These are phyloP conservation scores for Sciaenops ocellatus DNA, from an alignment of 2,797 vertebrate species.

Conservation along the genomic window DNA sequence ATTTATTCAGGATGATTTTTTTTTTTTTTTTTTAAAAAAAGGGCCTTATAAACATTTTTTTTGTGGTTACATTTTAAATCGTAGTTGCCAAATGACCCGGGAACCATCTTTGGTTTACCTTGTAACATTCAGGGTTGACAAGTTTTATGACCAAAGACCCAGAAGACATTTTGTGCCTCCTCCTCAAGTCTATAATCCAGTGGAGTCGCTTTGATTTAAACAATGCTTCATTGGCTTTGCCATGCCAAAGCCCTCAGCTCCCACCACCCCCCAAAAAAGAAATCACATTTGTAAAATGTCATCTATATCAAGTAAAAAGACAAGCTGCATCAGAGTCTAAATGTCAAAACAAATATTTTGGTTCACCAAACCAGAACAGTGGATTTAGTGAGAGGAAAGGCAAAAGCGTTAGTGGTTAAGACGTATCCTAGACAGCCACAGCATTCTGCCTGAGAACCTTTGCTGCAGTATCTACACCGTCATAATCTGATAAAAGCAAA, in stretches of 20 bases:
- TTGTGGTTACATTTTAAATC: background rate
- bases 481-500: too few relatives aligned
- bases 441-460: too few relatives aligned
- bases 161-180: background rate
- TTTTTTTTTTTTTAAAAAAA: background rate
- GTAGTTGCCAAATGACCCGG: background rate
- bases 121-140: conserved; percentile 27
- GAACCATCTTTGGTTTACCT: background rate
- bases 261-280: background rate
- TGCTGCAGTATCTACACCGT: too few relatives aligned
- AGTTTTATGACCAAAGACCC: conserved; percentile 15
- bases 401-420: background rate
- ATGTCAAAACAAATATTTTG: conserved; percentile 13
- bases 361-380: background rate
- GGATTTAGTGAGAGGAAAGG: background rate
- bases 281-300: conserved; percentile 20
- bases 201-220: conserved; percentile 10
- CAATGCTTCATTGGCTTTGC: conserved; percentile 18
- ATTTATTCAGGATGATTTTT: too few relatives aligned
- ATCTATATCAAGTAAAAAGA: conserved; percentile 11
- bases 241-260: background rate
- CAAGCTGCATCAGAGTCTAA: conserved; percentile 16
- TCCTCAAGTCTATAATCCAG: background rate
- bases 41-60: background rate
- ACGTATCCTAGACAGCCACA: too few relatives aligned